These are phyloP conservation scores for Mungos mungo DNA, from an alignment of 2,113 vertebrate species.

Conservation along the genomic window DNA sequence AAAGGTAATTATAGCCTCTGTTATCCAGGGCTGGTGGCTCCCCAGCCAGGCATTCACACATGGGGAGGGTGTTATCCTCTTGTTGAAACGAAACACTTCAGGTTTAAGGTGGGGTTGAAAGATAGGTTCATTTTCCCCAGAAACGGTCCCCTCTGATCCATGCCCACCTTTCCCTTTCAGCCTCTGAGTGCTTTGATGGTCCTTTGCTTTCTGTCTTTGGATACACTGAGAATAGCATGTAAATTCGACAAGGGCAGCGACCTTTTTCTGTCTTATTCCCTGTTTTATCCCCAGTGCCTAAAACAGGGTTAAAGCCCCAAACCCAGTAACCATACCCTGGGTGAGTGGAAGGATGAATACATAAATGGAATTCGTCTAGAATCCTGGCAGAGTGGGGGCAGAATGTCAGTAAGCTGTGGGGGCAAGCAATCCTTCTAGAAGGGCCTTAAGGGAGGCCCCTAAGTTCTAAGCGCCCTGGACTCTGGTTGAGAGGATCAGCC, in stretches of 20 bases:
- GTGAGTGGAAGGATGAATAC: not conserved
- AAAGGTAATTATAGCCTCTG: constrained; percentile 57
- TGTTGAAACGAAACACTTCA: not conserved
- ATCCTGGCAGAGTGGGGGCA: not conserved
- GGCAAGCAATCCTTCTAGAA: not conserved
- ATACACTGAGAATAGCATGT: not conserved
- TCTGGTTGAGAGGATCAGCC: accelerated
- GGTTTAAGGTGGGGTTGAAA: not conserved
- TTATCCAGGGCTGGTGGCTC: not conserved
- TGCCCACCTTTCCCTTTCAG: not conserved
- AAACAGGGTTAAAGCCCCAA: not conserved
- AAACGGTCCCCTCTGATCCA: not conserved
- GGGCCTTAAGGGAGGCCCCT: not conserved
- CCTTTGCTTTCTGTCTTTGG: not conserved
- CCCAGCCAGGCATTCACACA: not conserved
- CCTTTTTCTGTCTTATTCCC: not conserved
- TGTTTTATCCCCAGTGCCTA: not conserved
- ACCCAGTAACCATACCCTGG: not conserved
- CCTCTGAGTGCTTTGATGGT: not conserved
- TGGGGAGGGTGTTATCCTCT: not conserved
- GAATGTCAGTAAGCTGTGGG: not conserved
- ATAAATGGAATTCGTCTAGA: not conserved
- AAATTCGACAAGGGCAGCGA: not conserved
- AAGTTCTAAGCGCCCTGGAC: not conserved
- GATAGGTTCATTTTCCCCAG: not conserved